Base-by-base conservation (phyloP, 2,797 vertebrate genomes). In the Arnoldichthys spilopterus region DNA sequence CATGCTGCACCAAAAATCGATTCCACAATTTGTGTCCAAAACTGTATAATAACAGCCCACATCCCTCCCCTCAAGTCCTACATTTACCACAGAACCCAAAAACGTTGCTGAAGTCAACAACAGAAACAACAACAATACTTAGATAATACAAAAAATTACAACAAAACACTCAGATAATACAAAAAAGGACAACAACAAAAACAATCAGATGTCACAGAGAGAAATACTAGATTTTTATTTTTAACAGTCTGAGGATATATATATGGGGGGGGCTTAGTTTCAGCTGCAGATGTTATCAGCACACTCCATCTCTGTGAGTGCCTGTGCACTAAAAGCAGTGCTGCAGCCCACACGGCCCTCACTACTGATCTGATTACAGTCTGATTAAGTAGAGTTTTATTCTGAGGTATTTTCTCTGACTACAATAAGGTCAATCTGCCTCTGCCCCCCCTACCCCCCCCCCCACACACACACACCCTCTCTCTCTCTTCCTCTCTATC, bases 371-470 rank as follows among this genome's bases (percentile, higher is more conserved):
- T 82, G 84, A 84, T 83, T 87, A 82, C 69, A 75, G 83, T 63
- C 79, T 84, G 87, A 88, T 88, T 87, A 88, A 87, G 81, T 85
- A 83, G 73, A 82, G 81, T 83, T 88, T 88, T 87, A 85, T 78
- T 80, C 83, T 74, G 76, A 85, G 86, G 86, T 85, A 86, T 70
- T 80, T 64, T 71, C 68, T 66, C 74, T 62, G 47, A 74, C 71
- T 79, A 79, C 85, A 83, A 51, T 80, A 84, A 89, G 85, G 85
- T 85, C 88, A 82, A 53, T 37, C 56, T 78, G 69, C 83, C 76
- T 89, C 87, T 84, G 11, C 12, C 40, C 9, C 18, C 79, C 86
- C 88, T 78, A 82, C 74, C 76, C 87, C 89, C 34, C 28, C 30
- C 30, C 30, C 22, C 56, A 4, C 45, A 37, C 43, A 63, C 79